Evolutionary conservation across 2,888 invertebrate genomes (phyloP).

Genomic region (Acleris laterana): DNA sequence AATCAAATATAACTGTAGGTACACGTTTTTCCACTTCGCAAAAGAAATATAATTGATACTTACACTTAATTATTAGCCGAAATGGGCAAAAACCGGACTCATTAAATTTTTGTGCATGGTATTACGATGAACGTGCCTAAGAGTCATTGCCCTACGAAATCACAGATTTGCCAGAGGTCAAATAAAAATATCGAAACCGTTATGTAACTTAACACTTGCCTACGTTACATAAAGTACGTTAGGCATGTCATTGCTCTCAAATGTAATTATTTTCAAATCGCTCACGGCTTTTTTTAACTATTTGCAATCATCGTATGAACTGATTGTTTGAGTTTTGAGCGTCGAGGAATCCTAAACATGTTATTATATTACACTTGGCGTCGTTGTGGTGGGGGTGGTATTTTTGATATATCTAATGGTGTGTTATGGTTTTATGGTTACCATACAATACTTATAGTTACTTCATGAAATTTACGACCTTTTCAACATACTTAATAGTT

Average conservation of each 20-base stretch:
- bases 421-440: too few relatives aligned
- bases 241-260: conserved; percentile 16
- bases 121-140: background rate
- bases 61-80: conserved; percentile 22
- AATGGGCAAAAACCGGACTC: conserved; percentile 18
- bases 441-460: too few relatives aligned
- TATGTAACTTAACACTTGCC: conserved; percentile 19
- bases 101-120: conserved; percentile 10
- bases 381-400: too few relatives aligned
- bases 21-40: conserved; percentile 15
- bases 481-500: too few relatives aligned
- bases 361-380: too few relatives aligned
- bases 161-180: conserved; percentile 13
- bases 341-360: too few relatives aligned
- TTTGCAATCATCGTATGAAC: too few relatives aligned
- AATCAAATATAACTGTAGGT: conserved; percentile 35
- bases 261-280: background rate
- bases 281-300: too few relatives aligned
- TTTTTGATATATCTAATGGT: too few relatives aligned
- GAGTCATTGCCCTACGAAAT: conserved; percentile 23
- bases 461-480: too few relatives aligned
- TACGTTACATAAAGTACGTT: conserved; percentile 8
- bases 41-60: conserved; percentile 34
- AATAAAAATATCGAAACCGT: conserved; percentile 8
- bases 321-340: too few relatives aligned